Conservation (phyloP, 2,113 vertebrate species). For the Cacatua alba region DNA sequence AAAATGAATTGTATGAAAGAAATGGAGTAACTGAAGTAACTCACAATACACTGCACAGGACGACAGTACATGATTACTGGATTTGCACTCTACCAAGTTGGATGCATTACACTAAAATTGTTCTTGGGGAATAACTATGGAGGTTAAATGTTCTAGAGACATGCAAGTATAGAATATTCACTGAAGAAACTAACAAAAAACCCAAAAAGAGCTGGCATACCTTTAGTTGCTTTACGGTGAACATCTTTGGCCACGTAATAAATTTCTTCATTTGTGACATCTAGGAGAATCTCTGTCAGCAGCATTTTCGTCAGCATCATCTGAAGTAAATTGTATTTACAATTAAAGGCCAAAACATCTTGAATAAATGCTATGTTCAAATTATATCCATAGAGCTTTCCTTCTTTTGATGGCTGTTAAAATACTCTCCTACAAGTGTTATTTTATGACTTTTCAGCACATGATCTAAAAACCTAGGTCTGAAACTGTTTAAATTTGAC, state of each 20-base stretch:
- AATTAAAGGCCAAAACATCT: neutral
- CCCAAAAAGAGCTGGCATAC: conserved; percentile 59
- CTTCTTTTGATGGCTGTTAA: neutral
- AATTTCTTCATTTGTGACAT: conserved; percentile 98
- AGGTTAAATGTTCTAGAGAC: conserved; percentile 68
- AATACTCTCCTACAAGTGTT: neutral
- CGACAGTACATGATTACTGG: conserved; percentile 59
- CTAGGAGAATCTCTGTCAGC: conserved; percentile 95
- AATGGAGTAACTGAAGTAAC: conserved; percentile 70
- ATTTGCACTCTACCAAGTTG: conserved; percentile 49
- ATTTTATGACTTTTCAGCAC: neutral
- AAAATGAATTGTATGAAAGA: conserved; percentile 64
- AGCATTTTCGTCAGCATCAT: conserved; percentile 96
- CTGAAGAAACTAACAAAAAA: neutral
- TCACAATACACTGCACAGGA: conserved; percentile 67
- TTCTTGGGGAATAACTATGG: conserved; percentile 59
- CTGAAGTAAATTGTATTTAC: conserved; percentile 64
- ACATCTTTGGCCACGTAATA: conserved; percentile 90
- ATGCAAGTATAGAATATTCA: conserved; percentile 76
- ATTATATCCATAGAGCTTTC: neutral
- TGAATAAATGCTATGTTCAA: neutral
- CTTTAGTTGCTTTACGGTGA: conserved; percentile 98
- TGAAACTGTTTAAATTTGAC: neutral
- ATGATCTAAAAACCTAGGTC: neutral
- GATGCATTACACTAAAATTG: conserved; percentile 63